Evolutionary conservation across 1,140 invertebrate species (phyloP), one percentile per base, ranked within the genome.

Genomic region (Drosophila subpulchrella): DNA sequence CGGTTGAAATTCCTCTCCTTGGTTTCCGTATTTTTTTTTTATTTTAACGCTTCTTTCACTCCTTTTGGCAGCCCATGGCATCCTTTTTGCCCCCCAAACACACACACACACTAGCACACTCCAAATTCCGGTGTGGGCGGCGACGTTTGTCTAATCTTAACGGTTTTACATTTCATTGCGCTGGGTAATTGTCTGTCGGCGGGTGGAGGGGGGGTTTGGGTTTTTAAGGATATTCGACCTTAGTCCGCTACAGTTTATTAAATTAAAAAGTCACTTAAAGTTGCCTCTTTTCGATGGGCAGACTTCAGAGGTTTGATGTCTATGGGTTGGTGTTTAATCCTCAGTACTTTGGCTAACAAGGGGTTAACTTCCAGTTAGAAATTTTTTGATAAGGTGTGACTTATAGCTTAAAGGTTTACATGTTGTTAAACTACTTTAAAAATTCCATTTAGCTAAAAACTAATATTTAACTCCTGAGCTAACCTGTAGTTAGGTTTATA

Each of bases 161-260:
- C 84, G 84, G 84, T 84, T 89, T 89, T 81, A 89, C 84, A 89
- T 89, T 89, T 89, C 84, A 89, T 88, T 88, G 84, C 76, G 68
- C 53, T 38, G 75, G 78, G 70, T 75, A 82, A 86, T 88, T 86
- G 81, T 76, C 42, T 72, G 48, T 46, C 38, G 24, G 36, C 12
- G 27, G 66, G 30, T 20, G 17, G 48, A n/a, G 17, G 39, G 4
- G 15, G 27, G 10, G 1, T 12, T 17, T 32, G 13, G 11, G 0
- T 24, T 20, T 27, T 58, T 13, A 42, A n/a, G 53, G 59, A 62
- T 50, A 50, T 34, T 51, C 24, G 58, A 67, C 63, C 65, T 20
- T 51, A 42, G 56, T 20, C 44, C 59, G 75, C 63, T 63, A 65
- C 62, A 81, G 81, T 77, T 81, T 80, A 84, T 84, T 76, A 84